Conservation (phyloP, 2,113 vertebrate genomes). For the Zosterops pallidus region DNA sequence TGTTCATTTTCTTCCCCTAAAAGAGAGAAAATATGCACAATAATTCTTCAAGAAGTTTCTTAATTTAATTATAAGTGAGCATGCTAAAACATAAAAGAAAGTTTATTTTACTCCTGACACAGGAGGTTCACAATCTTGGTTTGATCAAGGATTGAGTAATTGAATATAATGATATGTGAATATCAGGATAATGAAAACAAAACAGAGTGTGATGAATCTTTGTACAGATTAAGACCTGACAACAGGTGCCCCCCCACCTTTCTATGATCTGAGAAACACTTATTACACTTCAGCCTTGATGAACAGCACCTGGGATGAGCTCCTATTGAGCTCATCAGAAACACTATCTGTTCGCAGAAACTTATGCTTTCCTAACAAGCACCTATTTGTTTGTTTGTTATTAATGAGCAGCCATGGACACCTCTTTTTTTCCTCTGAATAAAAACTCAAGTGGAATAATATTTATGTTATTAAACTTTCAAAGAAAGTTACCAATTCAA, state of each 20-base stretch:
- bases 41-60: background rate
- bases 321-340: background rate
- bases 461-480: background rate
- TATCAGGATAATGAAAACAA: background rate
- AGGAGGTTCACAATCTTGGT: background rate
- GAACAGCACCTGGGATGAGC: background rate
- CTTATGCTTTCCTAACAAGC: accelerated
- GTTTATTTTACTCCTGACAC: background rate
- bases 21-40: background rate
- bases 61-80: background rate
- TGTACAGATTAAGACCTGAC: background rate
- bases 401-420: accelerated
- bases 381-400: no score
- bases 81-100: background rate
- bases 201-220: background rate
- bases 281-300: background rate
- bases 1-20: background rate
- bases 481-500: accelerated
- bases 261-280: background rate
- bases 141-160: background rate
- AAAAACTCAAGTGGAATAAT: background rate
- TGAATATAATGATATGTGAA: background rate
- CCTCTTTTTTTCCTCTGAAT: background rate
- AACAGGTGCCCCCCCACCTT: background rate
- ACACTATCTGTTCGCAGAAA: background rate